Conservation (phyloP, 2,888 invertebrate genomes). For the Auanema freiburgensis region DNA sequence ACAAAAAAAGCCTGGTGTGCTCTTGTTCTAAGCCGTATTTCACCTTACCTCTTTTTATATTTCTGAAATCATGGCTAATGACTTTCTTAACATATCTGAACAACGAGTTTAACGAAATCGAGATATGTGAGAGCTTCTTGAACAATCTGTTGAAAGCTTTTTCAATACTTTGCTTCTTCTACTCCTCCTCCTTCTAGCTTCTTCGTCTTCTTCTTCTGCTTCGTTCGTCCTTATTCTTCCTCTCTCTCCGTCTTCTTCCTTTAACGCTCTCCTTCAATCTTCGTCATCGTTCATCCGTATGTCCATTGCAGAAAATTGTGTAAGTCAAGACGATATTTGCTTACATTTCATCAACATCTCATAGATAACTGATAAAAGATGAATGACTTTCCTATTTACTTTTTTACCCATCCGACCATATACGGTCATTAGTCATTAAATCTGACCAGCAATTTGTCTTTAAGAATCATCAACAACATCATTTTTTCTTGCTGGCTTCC, state of each 20-base stretch:
- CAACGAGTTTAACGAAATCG: neutral
- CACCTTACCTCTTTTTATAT: neutral
- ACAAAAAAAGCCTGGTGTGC: neutral
- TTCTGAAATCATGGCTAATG: slow-evolving; percentile 1
- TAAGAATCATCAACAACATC: too few species aligned
- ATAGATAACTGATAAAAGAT: too few species aligned
- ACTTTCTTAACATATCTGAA: neutral
- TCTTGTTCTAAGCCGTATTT: neutral
- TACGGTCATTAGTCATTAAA: too few species aligned
- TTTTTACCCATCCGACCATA: too few species aligned
- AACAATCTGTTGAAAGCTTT: neutral
- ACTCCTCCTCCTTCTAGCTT: slow-evolving; percentile 6
- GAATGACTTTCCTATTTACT: too few species aligned
- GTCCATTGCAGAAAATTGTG: too few species aligned
- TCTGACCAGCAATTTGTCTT: too few species aligned
- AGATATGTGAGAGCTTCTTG: neutral
- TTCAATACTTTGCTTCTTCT: slow-evolving; percentile 1
- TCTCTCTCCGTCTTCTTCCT: slow-evolving; percentile 4
- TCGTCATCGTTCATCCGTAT: neutral
- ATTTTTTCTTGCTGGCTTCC: too few species aligned
- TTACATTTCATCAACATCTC: too few species aligned
- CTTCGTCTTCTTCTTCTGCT: slow-evolving; percentile 7
- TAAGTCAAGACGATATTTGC: too few species aligned
- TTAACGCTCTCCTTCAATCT: neutral
- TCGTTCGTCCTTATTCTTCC: slow-evolving; percentile 3